phyloP scores from a whole-genome alignment of 2,113 vertebrate species.

The Coracopsis vasa region DNA sequence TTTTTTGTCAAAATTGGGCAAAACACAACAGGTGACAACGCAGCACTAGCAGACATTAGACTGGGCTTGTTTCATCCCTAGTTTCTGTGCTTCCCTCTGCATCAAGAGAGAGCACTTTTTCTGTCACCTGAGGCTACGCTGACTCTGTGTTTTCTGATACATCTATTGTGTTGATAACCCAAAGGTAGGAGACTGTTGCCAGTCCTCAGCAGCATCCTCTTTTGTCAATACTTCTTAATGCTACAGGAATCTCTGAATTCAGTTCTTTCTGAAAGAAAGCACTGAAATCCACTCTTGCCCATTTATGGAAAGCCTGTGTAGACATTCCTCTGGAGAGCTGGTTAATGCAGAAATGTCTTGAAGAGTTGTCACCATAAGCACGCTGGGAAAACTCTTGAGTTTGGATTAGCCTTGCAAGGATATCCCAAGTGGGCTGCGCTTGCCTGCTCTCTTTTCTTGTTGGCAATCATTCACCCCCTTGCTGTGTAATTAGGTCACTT shows the following conservation, averaged over 20 bases:
- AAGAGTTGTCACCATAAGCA: neutral
- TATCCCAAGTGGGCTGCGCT: conserved; percentile 6
- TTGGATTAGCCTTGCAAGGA: neutral
- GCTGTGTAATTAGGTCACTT: conserved; percentile 45
- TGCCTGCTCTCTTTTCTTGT: neutral
- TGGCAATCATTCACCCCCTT: neutral
- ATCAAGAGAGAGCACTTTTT: neutral
- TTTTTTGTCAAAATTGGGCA: neutral
- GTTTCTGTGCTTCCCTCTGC: neutral
- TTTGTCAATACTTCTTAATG: neutral
- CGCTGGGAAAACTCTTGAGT: neutral
- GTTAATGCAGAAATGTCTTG: neutral
- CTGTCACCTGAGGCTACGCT: neutral
- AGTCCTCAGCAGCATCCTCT: neutral
- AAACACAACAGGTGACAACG: neutral
- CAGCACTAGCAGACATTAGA: neutral
- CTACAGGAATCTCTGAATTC: neutral
- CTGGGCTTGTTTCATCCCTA: neutral
- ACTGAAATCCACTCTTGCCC: neutral
- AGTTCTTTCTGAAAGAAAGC: neutral
- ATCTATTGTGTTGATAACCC: neutral
- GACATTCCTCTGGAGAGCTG: neutral
- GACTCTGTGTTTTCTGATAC: neutral
- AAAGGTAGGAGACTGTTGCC: neutral
- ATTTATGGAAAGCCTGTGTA: neutral